phyloP scores from a whole-genome alignment of 2,888 invertebrate species.

The Calephelis perditalis region DNA sequence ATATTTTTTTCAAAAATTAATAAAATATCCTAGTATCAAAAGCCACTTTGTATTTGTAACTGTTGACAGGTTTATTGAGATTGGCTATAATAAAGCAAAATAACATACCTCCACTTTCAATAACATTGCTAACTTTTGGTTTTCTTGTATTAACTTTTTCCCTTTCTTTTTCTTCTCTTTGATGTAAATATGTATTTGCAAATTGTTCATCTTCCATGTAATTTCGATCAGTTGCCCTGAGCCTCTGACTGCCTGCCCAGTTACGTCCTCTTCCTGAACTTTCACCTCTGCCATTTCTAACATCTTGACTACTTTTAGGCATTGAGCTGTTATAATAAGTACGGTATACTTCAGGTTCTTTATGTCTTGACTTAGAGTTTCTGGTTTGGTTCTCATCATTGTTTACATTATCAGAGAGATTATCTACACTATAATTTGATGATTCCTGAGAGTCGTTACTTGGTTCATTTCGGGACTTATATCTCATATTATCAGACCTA shows the following conservation, averaged over 20 bases:
- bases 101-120: conserved; percentile 2
- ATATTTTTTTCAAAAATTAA: too few species aligned
- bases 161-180: conserved; percentile 43
- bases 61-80: too few species aligned
- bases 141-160: conserved; percentile 34
- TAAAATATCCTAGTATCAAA: too few species aligned
- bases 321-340: conserved; percentile 65
- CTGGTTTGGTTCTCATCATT: conserved; percentile 50
- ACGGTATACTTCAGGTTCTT: conserved; percentile 51
- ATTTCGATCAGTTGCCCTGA: conserved; percentile 48
- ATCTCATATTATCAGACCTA: conserved; percentile 25
- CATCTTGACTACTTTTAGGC: conserved; percentile 55
- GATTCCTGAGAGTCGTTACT: conserved; percentile 26
- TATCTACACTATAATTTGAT: conserved; percentile 1
- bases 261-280: conserved; percentile 45
- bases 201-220: conserved; percentile 61
- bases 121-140: conserved; percentile 5
- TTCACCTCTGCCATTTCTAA: conserved; percentile 52
- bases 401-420: conserved; percentile 1
- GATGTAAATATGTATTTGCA: conserved; percentile 54
- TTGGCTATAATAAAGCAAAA: too few species aligned
- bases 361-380: conserved; percentile 51
- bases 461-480: conserved; percentile 23
- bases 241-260: conserved; percentile 55
- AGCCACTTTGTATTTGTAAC: too few species aligned